Evolutionary conservation across 2,113 vertebrate genomes (phyloP).

Genomic region (Rhynchomys soricoides): DNA sequence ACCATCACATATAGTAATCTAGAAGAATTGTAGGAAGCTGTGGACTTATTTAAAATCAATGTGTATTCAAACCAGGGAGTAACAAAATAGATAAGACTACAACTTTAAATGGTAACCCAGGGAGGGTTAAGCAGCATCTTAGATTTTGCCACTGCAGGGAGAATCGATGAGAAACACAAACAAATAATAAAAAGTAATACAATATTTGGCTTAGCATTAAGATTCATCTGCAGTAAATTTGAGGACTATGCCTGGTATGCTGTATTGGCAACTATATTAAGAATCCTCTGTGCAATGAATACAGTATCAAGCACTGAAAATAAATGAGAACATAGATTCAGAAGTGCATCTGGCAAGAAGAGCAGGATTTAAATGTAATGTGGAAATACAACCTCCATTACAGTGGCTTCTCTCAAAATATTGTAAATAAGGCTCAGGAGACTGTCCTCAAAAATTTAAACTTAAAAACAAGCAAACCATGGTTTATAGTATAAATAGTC

Average conservation of each 20-base stretch:
- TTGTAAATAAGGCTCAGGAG: not conserved
- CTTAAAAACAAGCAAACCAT: not conserved
- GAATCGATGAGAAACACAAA: slow-evolving; percentile 67
- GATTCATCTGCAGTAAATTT: slow-evolving; percentile 39
- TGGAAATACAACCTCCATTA: not conserved
- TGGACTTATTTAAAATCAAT: slow-evolving; percentile 83
- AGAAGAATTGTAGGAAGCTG: slow-evolving; percentile 76
- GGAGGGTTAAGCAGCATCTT: slow-evolving; percentile 63
- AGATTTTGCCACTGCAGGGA: slow-evolving; percentile 55
- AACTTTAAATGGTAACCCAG: slow-evolving; percentile 67
- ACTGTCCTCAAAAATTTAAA: not conserved
- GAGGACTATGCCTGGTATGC: slow-evolving; percentile 53
- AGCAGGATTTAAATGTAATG: slow-evolving; percentile 42
- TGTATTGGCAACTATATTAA: slow-evolving; percentile 58
- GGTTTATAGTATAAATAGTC: not conserved
- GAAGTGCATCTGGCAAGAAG: not conserved
- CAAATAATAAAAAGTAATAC: slow-evolving; percentile 67
- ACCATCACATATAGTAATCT: slow-evolving; percentile 72
- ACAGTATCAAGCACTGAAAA: slow-evolving; percentile 16
- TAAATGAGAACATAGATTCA: slow-evolving; percentile 46
- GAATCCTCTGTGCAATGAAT: slow-evolving; percentile 29
- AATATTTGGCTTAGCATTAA: slow-evolving; percentile 39
- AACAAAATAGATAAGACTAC: slow-evolving; percentile 76
- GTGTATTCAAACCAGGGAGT: slow-evolving; percentile 76
- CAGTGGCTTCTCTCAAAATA: not conserved